Evolutionary conservation across 2,113 vertebrate genomes (phyloP), one percentile per base, ranked within the genome.

Genomic region (Lanius ludovicianus): DNA sequence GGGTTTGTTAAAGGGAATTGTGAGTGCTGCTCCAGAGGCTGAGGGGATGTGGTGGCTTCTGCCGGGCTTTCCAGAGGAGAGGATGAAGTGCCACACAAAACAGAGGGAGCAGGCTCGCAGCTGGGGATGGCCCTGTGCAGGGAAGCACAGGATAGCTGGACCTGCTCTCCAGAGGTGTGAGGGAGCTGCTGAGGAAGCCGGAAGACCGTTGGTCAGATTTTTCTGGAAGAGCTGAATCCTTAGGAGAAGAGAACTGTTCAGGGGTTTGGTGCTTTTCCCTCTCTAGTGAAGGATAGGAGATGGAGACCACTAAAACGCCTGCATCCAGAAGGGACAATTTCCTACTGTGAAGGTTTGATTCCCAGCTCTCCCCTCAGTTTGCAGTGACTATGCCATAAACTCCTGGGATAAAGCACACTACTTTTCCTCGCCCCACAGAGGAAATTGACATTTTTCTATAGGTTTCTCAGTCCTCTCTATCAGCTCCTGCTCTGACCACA

Each of bases 31-130:
- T 15, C 23, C 28, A 11, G 1, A 5, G 4, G 9, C 9, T 27
- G 52, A 31, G 25, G 67, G 31, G 15, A 6, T 14, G n/a, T 3
- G 33, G 9, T 37, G 71, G 31, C n/a, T 71, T 46, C 81, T 80
- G 57, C 11, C 39, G 37, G 63, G 39, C 24, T 71, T 28, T 42
- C 10, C 19, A 7, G 22, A 14, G 3, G 17, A 76, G 57, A 55
- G 30, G 31, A 41, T 1, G 2, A 59, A 31, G 20, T 10, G 15
- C 16, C 24, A 21, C 0, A 0, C 2, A 3, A 0, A 5, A 6
- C 44, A 31, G 53, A 20, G 27, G 11, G 17, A 86, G 44, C 31
- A 76, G 35, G 44, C 50, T 76, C 52, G 14, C 52, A 17, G 44
- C 62, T 50, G 31, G 62, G 42, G 25, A 24, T 49, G 47, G 30